Evolutionary conservation across 1,140 invertebrate genomes (phyloP).

Genomic region (Camponotus pennsylvanicus): DNA sequence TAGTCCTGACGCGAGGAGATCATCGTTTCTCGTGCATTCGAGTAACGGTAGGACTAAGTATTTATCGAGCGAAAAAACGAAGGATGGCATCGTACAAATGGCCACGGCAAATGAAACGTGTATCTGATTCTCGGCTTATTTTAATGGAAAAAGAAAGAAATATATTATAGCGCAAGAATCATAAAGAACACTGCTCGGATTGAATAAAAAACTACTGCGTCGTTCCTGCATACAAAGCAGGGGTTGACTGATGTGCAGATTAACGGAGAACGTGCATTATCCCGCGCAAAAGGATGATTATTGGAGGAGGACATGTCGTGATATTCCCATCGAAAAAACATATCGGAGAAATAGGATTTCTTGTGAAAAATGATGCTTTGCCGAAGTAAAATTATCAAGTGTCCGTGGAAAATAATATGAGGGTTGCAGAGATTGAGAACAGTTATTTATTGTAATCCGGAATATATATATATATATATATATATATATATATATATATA

Average conservation of each 20-base stretch:
- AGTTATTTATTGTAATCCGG: neutral
- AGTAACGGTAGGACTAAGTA: slow-evolving; percentile 37
- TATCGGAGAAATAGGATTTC: neutral
- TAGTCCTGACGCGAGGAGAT: neutral
- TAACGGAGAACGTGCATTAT: neutral
- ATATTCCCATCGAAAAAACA: neutral
- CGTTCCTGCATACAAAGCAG: neutral
- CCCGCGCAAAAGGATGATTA: neutral
- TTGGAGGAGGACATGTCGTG: neutral
- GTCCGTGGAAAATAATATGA: neutral
- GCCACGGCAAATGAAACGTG: slow-evolving; percentile 42
- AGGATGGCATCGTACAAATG: neutral
- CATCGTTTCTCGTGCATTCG: slow-evolving; percentile 4
- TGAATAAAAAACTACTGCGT: neutral
- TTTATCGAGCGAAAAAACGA: neutral
- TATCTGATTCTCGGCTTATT: slow-evolving; percentile 53
- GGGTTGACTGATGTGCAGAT: neutral
- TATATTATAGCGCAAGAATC: neutral
- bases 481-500: neutral
- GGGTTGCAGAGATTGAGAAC: neutral
- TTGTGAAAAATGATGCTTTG: slow-evolving; percentile 1
- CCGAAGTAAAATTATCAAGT: neutral
- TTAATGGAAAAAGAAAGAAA: neutral
- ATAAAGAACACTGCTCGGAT: neutral
- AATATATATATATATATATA: too few relatives aligned